Percentiles rank a stretch among this genome's conserved stretches.
Conservation (phyloP, 2,888 invertebrate species). For the Tipula confusa region DNA sequence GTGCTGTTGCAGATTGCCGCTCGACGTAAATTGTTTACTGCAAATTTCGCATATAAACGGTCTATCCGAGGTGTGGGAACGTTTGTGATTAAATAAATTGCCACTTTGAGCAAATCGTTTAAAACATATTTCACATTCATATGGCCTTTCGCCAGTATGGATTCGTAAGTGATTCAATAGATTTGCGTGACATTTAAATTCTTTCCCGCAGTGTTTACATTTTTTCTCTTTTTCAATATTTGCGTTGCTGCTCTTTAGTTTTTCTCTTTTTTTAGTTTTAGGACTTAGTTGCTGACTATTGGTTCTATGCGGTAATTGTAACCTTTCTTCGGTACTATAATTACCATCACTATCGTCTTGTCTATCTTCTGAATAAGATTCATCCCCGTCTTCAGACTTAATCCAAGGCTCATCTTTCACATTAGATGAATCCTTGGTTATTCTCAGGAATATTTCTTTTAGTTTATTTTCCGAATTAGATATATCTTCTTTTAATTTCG, state of each 20-base stretch:
- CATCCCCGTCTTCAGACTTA: neutral
- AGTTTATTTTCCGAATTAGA: neutral
- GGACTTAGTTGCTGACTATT: neutral
- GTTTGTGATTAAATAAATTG: constrained; percentile 25
- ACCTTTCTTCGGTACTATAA: neutral
- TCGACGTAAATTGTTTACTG: constrained; percentile 13
- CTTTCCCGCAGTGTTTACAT: neutral
- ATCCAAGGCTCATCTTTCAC: neutral
- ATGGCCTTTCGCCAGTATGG: constrained; percentile 7
- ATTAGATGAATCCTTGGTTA: neutral
- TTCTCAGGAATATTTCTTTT: neutral
- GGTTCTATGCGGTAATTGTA: neutral
- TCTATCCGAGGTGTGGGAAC: neutral
- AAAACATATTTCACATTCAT: constrained; percentile 5
- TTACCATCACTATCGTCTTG: neutral
- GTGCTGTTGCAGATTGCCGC: neutral
- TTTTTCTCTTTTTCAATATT: constrained; percentile 1
- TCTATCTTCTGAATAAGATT: neutral
- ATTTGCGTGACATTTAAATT: constrained; percentile 14
- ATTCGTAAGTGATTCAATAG: neutral
- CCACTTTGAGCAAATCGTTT: constrained; percentile 7
- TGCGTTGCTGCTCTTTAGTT: neutral
- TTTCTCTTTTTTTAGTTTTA: neutral
- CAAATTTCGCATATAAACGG: neutral
- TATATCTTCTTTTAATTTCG: neutral